Evolutionary conservation across 2,888 invertebrate species (phyloP), one percentile per base, ranked within the genome.

Genomic region (Saturnia japonica): DNA sequence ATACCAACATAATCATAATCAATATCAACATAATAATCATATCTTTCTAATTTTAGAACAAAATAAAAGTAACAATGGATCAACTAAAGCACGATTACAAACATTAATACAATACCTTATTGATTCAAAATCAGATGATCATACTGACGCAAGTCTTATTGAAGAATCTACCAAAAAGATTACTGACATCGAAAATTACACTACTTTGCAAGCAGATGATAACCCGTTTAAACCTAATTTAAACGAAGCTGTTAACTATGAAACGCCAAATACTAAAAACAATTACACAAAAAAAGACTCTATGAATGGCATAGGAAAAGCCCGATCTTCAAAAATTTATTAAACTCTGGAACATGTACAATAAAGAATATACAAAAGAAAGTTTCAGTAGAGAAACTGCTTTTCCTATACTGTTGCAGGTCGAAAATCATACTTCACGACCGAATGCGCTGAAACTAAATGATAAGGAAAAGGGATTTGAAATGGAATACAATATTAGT

Each of bases 401-500:
- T 19, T 54, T 43, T 1, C 11, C 70, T 57, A 51, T 28, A 57
- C 43, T 40, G 54, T 25, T 42, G 25, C 66, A 66, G 19, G 34
- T 43, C 6, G n/a, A 25, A 51, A 66, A 47, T 19, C 14, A 19
- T 19, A 70, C 1, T 25, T 19, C 54, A 67, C 66, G 11, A 54
- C 69, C n/a, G 28, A 43, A 22, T 62, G 22, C 16, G 40, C 28
- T 45, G 3, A 68, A 72, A 64, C 67, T 47, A 40, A 73, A 71
- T 40, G 73, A 71, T 12, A 69, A 60, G n/a, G 57, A 70, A 22
- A 70, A 74, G 34, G 78, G 80, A 74, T 75, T 79, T 43, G 80
- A 82, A 67, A 75, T 76, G 57, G 28, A 60, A 6, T 60, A 60
- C 25, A 60, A 60, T 67, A 76, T 86, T 4, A 81, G 74, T 45